phyloP scores from a whole-genome alignment of 2,113 vertebrate genomes.

The Lontra canadensis region DNA sequence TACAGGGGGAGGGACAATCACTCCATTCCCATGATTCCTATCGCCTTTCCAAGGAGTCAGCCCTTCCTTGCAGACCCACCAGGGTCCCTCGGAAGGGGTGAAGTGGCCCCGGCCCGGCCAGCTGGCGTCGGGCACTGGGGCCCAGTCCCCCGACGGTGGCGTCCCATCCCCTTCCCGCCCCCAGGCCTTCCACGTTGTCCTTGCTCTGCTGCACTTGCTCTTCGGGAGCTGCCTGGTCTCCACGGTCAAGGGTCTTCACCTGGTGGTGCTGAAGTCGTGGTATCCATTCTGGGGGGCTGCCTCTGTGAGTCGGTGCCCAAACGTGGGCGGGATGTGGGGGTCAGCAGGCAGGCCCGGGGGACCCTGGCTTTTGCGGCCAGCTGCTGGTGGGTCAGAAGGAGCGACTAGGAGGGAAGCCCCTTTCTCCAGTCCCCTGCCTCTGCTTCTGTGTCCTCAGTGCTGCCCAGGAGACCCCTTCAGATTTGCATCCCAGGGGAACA shows the following conservation, averaged over 20 bases:
- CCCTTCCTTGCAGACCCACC: background rate
- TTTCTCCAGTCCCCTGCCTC: background rate
- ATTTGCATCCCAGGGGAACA: background rate
- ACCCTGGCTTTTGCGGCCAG: background rate
- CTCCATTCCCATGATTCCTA: background rate
- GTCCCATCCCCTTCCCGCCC: background rate
- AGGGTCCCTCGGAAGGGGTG: background rate
- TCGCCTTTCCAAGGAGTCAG: background rate
- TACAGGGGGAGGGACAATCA: background rate
- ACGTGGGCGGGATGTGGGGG: accelerated
- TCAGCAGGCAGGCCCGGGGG: background rate
- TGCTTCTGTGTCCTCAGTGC: background rate
- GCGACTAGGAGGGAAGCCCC: accelerated
- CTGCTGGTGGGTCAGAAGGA: background rate
- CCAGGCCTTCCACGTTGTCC: slow-evolving; percentile 4
- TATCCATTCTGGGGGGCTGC: slow-evolving; percentile 60
- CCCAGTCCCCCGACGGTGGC: accelerated
- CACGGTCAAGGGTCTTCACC: background rate
- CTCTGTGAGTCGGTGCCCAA: slow-evolving; percentile 50
- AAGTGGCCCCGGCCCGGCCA: accelerated
- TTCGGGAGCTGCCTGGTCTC: background rate
- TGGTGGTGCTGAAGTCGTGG: slow-evolving; percentile 58
- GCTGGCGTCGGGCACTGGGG: accelerated
- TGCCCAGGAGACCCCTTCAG: background rate
- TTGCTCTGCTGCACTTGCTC: background rate